phyloP scores from a whole-genome alignment of 2,888 invertebrate species.

The Epirrhoe alternata region DNA sequence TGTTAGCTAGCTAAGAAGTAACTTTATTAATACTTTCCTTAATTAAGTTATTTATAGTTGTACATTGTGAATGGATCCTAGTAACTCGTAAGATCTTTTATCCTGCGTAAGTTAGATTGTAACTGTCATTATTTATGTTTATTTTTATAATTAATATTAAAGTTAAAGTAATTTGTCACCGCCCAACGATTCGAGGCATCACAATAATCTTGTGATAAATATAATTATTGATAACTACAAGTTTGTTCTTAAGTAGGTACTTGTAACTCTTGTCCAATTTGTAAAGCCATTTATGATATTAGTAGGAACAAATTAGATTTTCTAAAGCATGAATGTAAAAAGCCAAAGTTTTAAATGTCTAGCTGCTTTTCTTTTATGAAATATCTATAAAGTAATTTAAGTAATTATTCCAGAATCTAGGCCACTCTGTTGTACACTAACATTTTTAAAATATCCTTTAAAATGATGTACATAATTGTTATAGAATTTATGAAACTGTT shows the following conservation, averaged over 20 bases:
- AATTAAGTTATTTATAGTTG: conserved; percentile 57
- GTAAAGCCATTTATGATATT: conserved; percentile 51
- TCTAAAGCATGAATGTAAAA: conserved; percentile 55
- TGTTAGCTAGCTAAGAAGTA: conserved; percentile 54
- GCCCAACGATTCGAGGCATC: conserved; percentile 61
- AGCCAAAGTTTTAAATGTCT: conserved; percentile 63
- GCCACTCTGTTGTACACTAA: conserved; percentile 8
- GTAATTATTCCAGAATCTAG: background rate
- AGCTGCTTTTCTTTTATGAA: conserved; percentile 46
- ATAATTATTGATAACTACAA: conserved; percentile 15
- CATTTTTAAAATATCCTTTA: background rate
- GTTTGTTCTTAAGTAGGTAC: conserved; percentile 2
- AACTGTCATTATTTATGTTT: conserved; percentile 58
- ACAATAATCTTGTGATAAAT: conserved; percentile 48
- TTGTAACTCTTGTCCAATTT: conserved; percentile 54
- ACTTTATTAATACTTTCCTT: conserved; percentile 48
- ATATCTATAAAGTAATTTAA: conserved; percentile 11
- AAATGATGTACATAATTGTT: background rate
- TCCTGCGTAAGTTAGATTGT: conserved; percentile 55
- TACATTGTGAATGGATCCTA: conserved; percentile 80
- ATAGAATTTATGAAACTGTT: too few relatives aligned
- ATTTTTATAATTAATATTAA: conserved; percentile 52
- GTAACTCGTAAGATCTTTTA: conserved; percentile 71
- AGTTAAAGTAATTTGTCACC: conserved; percentile 43
- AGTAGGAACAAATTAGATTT: conserved; percentile 56